A percentile compares a stretch with the other conserved stretches of the same genome.
phyloP scores from a whole-genome alignment of 2,888 invertebrate genomes.

The Diarsia brunnea region DNA sequence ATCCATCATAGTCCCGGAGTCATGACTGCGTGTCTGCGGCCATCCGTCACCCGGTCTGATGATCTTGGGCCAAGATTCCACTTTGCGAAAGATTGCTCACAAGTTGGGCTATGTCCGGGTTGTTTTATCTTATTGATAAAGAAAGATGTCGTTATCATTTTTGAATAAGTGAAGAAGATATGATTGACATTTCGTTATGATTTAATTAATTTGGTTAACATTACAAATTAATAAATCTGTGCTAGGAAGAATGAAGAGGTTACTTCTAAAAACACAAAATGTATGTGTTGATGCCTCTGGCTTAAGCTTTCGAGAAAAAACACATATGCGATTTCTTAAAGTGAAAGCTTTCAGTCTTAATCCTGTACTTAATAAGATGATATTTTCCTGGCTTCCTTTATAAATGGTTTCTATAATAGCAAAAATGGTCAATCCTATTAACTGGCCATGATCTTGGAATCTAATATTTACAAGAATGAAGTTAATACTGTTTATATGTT shows the following conservation, averaged over 20 bases:
- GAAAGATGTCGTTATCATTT: background rate
- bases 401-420: background rate
- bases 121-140: slow-evolving; percentile 10
- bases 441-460: background rate
- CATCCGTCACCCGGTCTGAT: slow-evolving; percentile 75
- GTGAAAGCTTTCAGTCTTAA: background rate
- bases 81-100: slow-evolving; percentile 41
- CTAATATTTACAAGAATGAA: background rate
- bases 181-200: background rate
- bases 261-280: background rate
- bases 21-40: slow-evolving; percentile 76
- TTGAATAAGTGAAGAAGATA: background rate
- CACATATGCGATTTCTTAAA: background rate
- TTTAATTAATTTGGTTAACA: background rate
- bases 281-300: background rate
- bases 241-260: background rate
- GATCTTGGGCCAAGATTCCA: slow-evolving; percentile 54
- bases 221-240: background rate
- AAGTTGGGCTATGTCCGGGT: slow-evolving; percentile 4
- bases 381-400: background rate
- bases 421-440: fast-evolving
- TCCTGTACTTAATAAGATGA: background rate
- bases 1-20: slow-evolving; percentile 82
- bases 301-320: background rate
- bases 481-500: background rate